Base-by-base conservation (phyloP, 2,888 invertebrate genomes). In the Pinctada fucata region DNA sequence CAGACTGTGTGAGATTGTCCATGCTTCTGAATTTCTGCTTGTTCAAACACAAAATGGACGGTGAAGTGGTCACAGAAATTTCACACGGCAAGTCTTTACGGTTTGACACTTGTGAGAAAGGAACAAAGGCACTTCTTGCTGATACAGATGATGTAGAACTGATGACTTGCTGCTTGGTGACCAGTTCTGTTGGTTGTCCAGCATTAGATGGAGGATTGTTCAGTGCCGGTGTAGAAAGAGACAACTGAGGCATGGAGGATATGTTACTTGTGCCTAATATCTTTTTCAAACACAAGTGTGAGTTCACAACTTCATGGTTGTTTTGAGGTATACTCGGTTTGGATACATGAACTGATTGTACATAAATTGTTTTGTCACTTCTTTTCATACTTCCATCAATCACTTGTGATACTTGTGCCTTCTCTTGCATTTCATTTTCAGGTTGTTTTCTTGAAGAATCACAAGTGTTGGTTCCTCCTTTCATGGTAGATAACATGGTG, bases 41-140 rank as follows among this genome's bases (percentile, higher is more conserved):
- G 45, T 67, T 8, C 48, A 58, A 16, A 48, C n/a, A 16, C 8
- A 13, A 58, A 10, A 58, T 58, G 58, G 58, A 58, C 58, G 58
- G 68, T n/a, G 68, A 45, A 47, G 3, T 13, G 48, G 16, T 45
- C 47, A 8, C 47, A 8, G 68, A 45, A 68, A 45, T 47, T 45
- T 79, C 79, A 52, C 4, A n/a, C 13, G 64, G 58, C n/a, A 47
- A 10, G 67, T 83, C 83, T 76, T 82, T 81, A 49, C 81, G 72
- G 10, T 79, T 78, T 45, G 84, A 82, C 45, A 84, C 81, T 73
- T 85, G 88, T 16, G 88, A 86, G 67, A 90, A 89, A 0, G 89
- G 90, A 63, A 90, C 90, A 85, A 90, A 90, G 31, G 90, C 90
- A 83, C 90, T 90, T 70, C 88, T 83, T 6, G 84, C 83, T 10